Conservation (phyloP, 2,113 vertebrate species). For the Cyanoderma ruficeps region DNA sequence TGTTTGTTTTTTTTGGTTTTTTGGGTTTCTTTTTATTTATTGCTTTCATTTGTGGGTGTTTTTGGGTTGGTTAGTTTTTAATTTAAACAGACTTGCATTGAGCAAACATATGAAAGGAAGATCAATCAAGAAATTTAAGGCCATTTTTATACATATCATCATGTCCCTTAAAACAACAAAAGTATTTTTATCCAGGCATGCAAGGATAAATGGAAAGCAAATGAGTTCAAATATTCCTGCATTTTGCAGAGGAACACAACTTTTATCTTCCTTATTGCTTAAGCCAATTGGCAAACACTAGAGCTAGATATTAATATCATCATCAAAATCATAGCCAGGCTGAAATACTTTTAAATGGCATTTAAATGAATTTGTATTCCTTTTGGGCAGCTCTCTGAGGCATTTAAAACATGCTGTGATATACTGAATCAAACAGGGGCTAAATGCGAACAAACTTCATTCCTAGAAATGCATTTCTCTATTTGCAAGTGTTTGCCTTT, state of each 20-base stretch:
- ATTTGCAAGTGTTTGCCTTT: slow-evolving; percentile 55
- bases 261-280: slow-evolving; percentile 52
- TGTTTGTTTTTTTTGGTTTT: neutral
- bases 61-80: neutral
- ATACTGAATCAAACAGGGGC: neutral
- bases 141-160: neutral
- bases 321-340: slow-evolving; percentile 43
- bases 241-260: slow-evolving; percentile 51
- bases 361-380: neutral
- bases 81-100: slow-evolving; percentile 14
- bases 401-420: neutral
- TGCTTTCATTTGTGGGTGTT: neutral
- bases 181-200: slow-evolving; percentile 13
- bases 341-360: slow-evolving; percentile 15
- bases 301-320: slow-evolving; percentile 31
- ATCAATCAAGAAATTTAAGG: neutral
- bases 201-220: slow-evolving; percentile 36
- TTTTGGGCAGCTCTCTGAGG: neutral
- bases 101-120: slow-evolving; percentile 1
- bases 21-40: neutral
- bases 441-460: slow-evolving; percentile 5
- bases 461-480: slow-evolving; percentile 52
- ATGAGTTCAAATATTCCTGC: slow-evolving; percentile 14
- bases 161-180: neutral
- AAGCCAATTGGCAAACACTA: slow-evolving; percentile 33